Conservation (phyloP, 2,888 invertebrate genomes). For the Erynnis tages region DNA sequence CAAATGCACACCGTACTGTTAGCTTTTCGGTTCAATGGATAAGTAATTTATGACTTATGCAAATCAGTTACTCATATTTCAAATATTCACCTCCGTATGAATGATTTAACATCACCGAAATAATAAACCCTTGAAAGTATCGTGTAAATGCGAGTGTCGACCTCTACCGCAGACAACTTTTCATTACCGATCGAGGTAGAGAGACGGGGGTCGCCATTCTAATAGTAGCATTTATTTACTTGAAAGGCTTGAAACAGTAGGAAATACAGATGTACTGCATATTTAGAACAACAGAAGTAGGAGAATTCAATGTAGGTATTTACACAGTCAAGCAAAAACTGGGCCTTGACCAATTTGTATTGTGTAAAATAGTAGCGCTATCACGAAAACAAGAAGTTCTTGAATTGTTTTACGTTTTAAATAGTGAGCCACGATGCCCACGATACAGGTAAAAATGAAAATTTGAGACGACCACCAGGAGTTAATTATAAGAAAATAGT, state of each 20-base stretch:
- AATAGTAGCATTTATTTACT: conserved; percentile 36
- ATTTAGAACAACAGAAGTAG: conserved; percentile 15
- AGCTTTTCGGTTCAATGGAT: conserved; percentile 11
- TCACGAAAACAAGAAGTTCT: too few relatives aligned
- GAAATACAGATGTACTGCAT: conserved; percentile 19
- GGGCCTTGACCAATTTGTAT: conserved; percentile 4
- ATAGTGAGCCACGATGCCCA: too few relatives aligned
- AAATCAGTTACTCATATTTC: background rate
- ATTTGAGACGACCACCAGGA: too few relatives aligned
- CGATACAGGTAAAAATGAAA: too few relatives aligned
- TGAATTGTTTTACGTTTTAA: too few relatives aligned
- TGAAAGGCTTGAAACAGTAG: conserved; percentile 23
- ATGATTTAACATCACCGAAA: conserved; percentile 30
- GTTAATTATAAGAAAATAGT: too few relatives aligned
- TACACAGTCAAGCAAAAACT: background rate
- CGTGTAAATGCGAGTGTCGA: conserved; percentile 37
- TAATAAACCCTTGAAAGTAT: conserved; percentile 48
- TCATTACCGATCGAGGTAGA: conserved; percentile 45
- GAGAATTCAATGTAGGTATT: background rate
- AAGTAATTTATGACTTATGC: background rate
- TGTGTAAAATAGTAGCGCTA: background rate
- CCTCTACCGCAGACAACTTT: conserved; percentile 59
- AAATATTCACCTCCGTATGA: conserved; percentile 16
- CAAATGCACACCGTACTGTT: conserved; percentile 13
- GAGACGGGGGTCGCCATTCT: conserved; percentile 49